phyloP scores from a whole-genome alignment of 2,113 vertebrate species.

The cattle (Bos taurus) region ARS-UCD2.0 NC_037333.1:112415001-112415500 shows the following conservation, averaged over 20 bases:
- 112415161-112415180: not conserved
- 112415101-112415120: not conserved
- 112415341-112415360: not conserved
- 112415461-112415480: not conserved
- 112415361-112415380: not conserved
- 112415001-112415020: not conserved
- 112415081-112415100: not conserved
- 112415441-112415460: not conserved
- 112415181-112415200: not conserved
- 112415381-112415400: not conserved
- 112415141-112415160: not conserved
- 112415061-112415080: not conserved
- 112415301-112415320: not conserved
- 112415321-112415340: not conserved
- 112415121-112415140: not conserved
- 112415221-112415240: too few relatives aligned
- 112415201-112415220: not conserved
- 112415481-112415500: not conserved
- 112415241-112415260: not conserved
- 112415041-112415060: not conserved
- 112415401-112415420: not conserved
- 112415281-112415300: not conserved
- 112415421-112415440: not conserved
- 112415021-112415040: not conserved
- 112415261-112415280: not conserved